Evolutionary conservation across 2,888 invertebrate genomes (phyloP), one percentile per base, ranked within the genome.

Genomic region (Cataglyphis livida): DNA sequence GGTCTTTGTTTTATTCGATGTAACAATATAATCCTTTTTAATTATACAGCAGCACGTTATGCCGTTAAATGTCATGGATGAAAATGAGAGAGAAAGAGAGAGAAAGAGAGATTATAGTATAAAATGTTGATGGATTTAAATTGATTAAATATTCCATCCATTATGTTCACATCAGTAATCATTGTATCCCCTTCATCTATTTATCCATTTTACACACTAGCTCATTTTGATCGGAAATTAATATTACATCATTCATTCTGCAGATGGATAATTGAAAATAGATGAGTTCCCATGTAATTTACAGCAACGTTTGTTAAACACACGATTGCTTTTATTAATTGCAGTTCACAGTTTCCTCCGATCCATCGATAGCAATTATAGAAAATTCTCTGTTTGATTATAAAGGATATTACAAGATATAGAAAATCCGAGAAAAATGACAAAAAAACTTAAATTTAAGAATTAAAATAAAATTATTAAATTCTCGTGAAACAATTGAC

Each of bases 111-210:
- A 65, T 4, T 44, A 44, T 51, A n/a, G 7, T 51, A 51, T 48
- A 25, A 35, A 64, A 35, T 28, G 25, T 51, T 75, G 54, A 75
- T 75, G 35, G 66, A 75, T 75, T 75, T 51, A 51, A 51, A 38
- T 66, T 51, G 70, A 75, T 66, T 68, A 68, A 54, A 54, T 54
- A 28, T 68, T 54, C n/a, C 12, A 25, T 21, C 18, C 32, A 32
- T 28, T 15, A 38, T n/a, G 38, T 66, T 9, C 2, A 1, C 51
- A 51, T 51, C 51, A 68, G 25, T 51, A 38, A 12, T 66, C 15
- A 15, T 21, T 0, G n/a, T 28, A 44, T 25, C 15, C 0, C 25
- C 18, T 0, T 35, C 44, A 28, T 35, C 15, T 54, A 44, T n/a
- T 62, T 35, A 18, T 38, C n/a, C 1, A 4, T 38, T 18, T 71